Evolutionary conservation across 2,888 invertebrate species (phyloP), one percentile per base, ranked within the genome.

Genomic region (Torymus tubicola): DNA sequence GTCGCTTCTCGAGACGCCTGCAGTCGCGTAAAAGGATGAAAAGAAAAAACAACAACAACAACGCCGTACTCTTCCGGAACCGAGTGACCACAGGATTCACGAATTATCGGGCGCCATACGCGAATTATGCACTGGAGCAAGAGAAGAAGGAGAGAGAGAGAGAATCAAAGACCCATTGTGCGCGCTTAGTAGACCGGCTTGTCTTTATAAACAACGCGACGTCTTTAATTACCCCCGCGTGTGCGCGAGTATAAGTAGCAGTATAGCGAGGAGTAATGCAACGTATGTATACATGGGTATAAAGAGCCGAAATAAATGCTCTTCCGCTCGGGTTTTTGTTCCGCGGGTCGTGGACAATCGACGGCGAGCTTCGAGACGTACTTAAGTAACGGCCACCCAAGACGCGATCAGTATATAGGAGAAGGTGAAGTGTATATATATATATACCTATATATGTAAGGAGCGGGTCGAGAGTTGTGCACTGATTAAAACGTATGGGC

Each of bases 141-240:
- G n/a, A n/a, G n/a, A n/a, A 1, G 14, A 21, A 70, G 13, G 65
- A 55, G 55, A n/a, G 55, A 57, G 21, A 64, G 60, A 67, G 21
- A 53, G n/a, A 31, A 31, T 31, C 31, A 31, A 31, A 31, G 67
- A 10, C 5, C 16, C 67, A 78, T 72, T 72, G 78, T 78, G 8
- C 58, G 60, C 61, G 53, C 11, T 31, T 31, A 31, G 31, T 8
- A n/a, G n/a, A n/a, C n/a, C n/a, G n/a, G 31, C 2, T 31, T 31
- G 58, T 67, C 78, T 65, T 61, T 78, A 58, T 65, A 78, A 69
- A 71, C 18, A 64, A 71, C 8, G n/a, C 68, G 55, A 63, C 21
- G 71, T 57, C 72, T 73, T 79, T 79, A 79, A 79, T 79, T 79
- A 74, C 73, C 58, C n/a, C n/a, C n/a, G n/a, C 31, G 73, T 55